These are phyloP conservation scores for Zingel zingel DNA, from an alignment of 2,113 vertebrate genomes.

Conservation along the genomic window DNA sequence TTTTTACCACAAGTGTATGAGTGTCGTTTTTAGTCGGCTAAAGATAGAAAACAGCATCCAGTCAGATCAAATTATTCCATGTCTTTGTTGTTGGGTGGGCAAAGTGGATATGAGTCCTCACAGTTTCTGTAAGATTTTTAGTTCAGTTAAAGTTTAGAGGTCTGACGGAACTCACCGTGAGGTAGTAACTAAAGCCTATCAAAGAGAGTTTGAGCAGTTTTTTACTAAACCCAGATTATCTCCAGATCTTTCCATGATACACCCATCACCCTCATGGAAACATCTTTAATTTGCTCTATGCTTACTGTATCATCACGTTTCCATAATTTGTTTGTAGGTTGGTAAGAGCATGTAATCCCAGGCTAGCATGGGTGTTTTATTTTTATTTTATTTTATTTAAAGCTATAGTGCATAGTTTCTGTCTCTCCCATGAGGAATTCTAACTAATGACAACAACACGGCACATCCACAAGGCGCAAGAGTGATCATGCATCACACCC, in stretches of 20 bases:
- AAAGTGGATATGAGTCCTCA: conserved; percentile 7
- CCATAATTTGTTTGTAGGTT: not conserved
- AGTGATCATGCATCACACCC: no score
- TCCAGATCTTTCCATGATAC: conserved; percentile 25
- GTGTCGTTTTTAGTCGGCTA: conserved; percentile 57
- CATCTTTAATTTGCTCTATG: not conserved
- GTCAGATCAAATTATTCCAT: conserved; percentile 45
- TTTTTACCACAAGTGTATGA: conserved; percentile 27
- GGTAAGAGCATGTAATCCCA: not conserved
- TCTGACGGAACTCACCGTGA: not conserved
- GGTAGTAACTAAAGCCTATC: conserved; percentile 7
- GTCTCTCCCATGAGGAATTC: no score
- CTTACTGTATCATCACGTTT: not conserved
- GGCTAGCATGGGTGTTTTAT: not conserved
- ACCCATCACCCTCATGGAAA: not conserved
- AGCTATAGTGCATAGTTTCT: no score
- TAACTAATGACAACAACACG: no score
- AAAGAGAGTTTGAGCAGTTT: conserved; percentile 3
- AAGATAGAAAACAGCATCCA: conserved; percentile 13
- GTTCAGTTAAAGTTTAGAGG: no score
- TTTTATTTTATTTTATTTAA: not conserved
- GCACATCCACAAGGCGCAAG: no score
- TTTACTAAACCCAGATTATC: not conserved
- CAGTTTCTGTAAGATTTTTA: conserved; percentile 47
- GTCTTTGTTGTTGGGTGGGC: conserved; percentile 37